Conservation (phyloP, 1,140 invertebrate genomes). For the Apocrypta bakeri region DNA sequence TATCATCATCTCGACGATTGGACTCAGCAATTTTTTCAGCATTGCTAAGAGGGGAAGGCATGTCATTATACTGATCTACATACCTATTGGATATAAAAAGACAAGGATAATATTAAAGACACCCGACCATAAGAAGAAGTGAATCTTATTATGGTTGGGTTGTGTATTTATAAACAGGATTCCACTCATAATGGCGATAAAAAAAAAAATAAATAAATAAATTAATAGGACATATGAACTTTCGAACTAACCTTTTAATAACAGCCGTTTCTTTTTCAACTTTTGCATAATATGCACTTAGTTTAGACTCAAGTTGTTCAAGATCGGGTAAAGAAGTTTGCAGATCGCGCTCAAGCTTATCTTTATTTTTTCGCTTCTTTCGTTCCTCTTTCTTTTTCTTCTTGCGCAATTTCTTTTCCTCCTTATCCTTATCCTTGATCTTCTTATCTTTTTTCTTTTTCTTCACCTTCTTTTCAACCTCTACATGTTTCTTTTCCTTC, state of each 20-base stretch:
- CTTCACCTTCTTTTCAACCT: conserved; percentile 77
- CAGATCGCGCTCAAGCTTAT: conserved; percentile 78
- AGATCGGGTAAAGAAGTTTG: conserved; percentile 79
- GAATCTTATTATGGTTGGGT: conserved; percentile 6
- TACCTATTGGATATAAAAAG: conserved; percentile 70
- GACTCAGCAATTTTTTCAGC: conserved; percentile 70
- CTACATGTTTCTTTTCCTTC: conserved; percentile 83
- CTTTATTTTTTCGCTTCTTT: conserved; percentile 77
- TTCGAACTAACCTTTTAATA: conserved; percentile 70
- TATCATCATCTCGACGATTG: conserved; percentile 69
- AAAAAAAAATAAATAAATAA: conserved; percentile 45
- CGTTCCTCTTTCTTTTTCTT: conserved; percentile 80
- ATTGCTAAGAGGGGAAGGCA: conserved; percentile 73
- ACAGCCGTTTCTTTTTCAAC: conserved; percentile 81
- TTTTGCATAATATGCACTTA: conserved; percentile 85
- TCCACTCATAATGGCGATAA: not conserved
- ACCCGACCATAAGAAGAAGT: conserved; percentile 22
- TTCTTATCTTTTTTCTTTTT: conserved; percentile 76
- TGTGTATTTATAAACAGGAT: not conserved
- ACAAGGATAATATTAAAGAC: conserved; percentile 21
- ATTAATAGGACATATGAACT: conserved; percentile 12
- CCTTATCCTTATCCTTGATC: conserved; percentile 76
- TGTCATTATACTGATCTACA: conserved; percentile 73
- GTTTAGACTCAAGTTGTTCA: conserved; percentile 84
- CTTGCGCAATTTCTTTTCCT: conserved; percentile 80